Base-by-base conservation (phyloP, 2,113 vertebrate genomes). In the Zonotrichia leucophrys region DNA sequence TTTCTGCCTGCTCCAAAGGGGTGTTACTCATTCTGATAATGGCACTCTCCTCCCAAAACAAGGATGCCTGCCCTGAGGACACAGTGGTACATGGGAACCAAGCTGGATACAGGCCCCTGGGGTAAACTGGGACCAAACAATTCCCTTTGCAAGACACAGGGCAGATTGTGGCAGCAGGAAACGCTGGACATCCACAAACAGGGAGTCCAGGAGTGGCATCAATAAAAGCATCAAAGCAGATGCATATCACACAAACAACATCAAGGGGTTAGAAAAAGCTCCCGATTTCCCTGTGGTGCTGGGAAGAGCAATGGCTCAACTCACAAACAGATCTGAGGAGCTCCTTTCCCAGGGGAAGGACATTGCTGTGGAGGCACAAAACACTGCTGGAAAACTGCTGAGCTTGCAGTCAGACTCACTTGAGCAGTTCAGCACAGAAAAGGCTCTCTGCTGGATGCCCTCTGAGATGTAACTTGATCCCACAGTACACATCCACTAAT, bases 401-500 rank as follows among this genome's bases (percentile, higher is more conserved):
- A 95, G 8, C 63, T 74, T 85, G 93, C 93, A 90, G 72, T 21
- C 56, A 56, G 77, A 55, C 79, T 85, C 55, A 50, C 56, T 87
- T 44, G 72, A 89, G 53, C 69, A 35, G 73, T 4, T 74, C 59
- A 33, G 50, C 72, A 66, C 59, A 88, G 70, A 46, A 83, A 15
- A 58, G 35, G 78, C 79, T 77, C 82, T 59, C 95, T 90, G 91
- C 84, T 80, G 90, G 93, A 74, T 91, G 79, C 87, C 89, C 94
- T 86, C 74, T 39, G 74, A 88, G 82, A 77, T 70, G 91, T 74
- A 97, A 95, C 82, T 39, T 9, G 59, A 95, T 66, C 83, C 76
- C 12, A 4, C 7, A 6, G 72, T 87, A 56, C n/a, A 87, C 47
- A 46, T 28, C 66, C 81, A 63, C 94, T 95, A 70, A 91, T 92